A percentile compares a stretch with the other conserved stretches of the same genome.
Conservation (phyloP, 2,113 vertebrate species). For the Indicator maculatus region DNA sequence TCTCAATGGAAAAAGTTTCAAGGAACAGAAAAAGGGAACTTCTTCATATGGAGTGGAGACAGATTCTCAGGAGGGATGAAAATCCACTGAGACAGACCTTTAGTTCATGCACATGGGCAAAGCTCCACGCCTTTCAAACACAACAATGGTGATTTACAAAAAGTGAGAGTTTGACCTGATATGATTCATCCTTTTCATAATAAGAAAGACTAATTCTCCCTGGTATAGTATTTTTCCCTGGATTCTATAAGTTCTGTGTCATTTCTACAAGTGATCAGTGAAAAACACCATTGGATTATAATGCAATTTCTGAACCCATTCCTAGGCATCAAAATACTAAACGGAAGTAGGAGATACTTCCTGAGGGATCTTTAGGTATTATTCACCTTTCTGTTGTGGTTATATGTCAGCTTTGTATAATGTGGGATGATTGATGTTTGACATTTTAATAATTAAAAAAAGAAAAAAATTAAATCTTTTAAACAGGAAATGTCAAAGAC, state of each 20-base stretch:
- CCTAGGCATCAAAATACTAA: not conserved
- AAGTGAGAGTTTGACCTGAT: not conserved
- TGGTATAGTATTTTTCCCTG: not conserved
- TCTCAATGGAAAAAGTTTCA: not conserved
- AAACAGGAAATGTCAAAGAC: slow-evolving; percentile 3
- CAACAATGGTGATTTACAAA: not conserved
- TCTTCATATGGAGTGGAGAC: not conserved
- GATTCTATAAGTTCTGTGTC: not conserved
- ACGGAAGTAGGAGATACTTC: not conserved
- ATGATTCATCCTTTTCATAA: not conserved
- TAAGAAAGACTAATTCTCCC: not conserved
- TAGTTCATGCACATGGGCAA: fast-evolving
- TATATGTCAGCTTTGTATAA: slow-evolving; percentile 7
- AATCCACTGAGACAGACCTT: not conserved
- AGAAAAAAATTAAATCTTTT: not conserved
- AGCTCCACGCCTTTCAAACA: not conserved
- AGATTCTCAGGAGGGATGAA: not conserved
- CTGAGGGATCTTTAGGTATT: not conserved
- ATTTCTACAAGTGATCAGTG: not conserved
- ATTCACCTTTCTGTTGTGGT: slow-evolving; percentile 21
- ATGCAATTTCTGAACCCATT: not conserved
- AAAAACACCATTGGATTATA: not conserved
- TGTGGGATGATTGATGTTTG: not conserved
- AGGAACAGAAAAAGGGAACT: not conserved
- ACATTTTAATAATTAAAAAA: not conserved